Evolutionary conservation across 2,113 vertebrate species (phyloP), one percentile per base, ranked within the genome.

Genomic region (Pollachius pollachius): DNA sequence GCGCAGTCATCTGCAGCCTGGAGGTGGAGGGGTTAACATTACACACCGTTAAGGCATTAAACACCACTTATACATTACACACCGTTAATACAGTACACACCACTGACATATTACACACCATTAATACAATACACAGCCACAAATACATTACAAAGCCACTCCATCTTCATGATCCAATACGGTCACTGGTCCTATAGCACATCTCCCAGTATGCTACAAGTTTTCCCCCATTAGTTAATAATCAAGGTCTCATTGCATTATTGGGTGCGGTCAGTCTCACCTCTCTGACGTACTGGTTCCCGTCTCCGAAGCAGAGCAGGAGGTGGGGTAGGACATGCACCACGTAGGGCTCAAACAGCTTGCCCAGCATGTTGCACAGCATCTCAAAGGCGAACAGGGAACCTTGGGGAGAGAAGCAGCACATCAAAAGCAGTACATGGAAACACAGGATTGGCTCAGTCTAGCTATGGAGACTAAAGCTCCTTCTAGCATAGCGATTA

Each of bases 1-100:
- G 97, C 97, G 90, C 97, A 99, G 79, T 99, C 97, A 86, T 99
- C 97, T 87, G 97, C 97, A 77, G 97, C 97, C 97, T 99, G 81
- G 34, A 8, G 18, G 9, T 69, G 23, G 48, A 37, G 48, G 21
- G 5, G 15, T 7, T 34, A 34, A 34, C 30, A 34, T 34, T 4
- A 34, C 30, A 34, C 30, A 34, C 30, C 30, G 30, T 7, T 34
- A 34, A 34, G 4, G 30, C 30, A 34, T 34, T 34, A 34, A 4
- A 34, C 30, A 34, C 30, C 30, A 7, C 30, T 34, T 5, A 34
- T 7, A 7, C 30, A 34, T 34, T 34, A 34, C 30, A 34, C 4
- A 34, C 30, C 30, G 30, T 1, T 34, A 34, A 34, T 7, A 7
- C 30, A 34, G 4, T 34, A 34, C 30, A 34, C 30, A 27, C 27